Conservation (phyloP, 2,888 invertebrate species). For the Parnassius apollo region DNA sequence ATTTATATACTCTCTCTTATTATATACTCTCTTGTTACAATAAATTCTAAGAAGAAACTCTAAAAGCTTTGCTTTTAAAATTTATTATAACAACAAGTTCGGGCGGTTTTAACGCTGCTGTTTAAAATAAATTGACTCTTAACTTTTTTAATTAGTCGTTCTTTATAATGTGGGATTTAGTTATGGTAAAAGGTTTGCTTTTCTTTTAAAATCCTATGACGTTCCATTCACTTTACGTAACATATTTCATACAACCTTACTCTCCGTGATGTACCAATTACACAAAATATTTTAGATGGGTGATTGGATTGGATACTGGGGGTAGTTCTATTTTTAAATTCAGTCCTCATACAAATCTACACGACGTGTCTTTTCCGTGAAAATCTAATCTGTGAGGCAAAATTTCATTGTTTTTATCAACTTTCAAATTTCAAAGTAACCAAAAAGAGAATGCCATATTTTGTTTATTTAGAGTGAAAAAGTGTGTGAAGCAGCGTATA, state of each 20-base stretch:
- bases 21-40: too few species aligned
- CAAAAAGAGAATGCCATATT: not conserved
- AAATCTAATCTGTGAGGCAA: constrained; percentile 58
- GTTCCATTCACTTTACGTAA: too few species aligned
- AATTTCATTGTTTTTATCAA: not conserved
- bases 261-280: not conserved
- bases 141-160: too few species aligned
- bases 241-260: not conserved
- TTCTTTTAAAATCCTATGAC: not conserved
- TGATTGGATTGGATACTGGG: constrained; percentile 50
- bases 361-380: constrained; percentile 67
- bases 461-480: constrained; percentile 47
- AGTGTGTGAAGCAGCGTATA: constrained; percentile 54
- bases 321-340: constrained; percentile 51
- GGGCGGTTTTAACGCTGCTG: too few species aligned
- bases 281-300: constrained; percentile 38
- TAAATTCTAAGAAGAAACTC: too few species aligned
- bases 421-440: not conserved
- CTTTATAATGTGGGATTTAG: not conserved
- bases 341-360: constrained; percentile 58
- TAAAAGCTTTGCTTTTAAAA: too few species aligned
- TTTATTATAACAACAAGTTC: too few species aligned
- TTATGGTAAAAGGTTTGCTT: not conserved
- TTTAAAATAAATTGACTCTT: too few species aligned
- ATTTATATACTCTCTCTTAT: too few species aligned